A percentile compares a stretch with the other conserved stretches of the same genome.
Conservation (phyloP, 2,113 vertebrate genomes). For the Mastomys coucha region DNA sequence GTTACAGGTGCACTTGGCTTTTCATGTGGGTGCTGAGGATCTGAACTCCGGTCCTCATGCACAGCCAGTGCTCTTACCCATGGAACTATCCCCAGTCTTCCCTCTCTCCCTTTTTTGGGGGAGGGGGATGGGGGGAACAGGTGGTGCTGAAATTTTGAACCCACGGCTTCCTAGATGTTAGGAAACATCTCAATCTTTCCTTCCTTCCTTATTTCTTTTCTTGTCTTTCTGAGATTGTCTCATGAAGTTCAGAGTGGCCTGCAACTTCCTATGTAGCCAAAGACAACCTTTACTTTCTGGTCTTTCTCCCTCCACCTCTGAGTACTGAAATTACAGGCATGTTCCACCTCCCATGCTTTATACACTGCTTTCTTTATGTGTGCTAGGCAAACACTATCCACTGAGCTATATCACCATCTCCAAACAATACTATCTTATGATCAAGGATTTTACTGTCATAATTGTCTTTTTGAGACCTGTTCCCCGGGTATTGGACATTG, state of each 20-base stretch:
- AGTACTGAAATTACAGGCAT: background rate
- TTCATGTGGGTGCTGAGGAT: background rate
- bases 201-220: background rate
- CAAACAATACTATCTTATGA: background rate
- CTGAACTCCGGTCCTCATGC: background rate
- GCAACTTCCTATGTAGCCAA: background rate
- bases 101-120: background rate
- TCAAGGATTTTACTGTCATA: background rate
- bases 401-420: background rate
- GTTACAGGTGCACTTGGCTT: background rate
- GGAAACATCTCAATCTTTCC: background rate
- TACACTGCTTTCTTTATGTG: background rate
- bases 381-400: background rate
- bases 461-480: background rate
- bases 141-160: background rate
- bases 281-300: background rate
- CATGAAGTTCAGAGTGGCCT: background rate
- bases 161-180: background rate
- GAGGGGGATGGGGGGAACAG: accelerated
- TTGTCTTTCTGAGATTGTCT: background rate
- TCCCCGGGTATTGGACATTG: background rate
- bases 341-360: background rate
- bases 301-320: background rate
- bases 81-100: background rate
- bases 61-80: background rate